Percentiles rank a stretch among this genome's conserved stretches.
phyloP scores from a whole-genome alignment of 2,797 vertebrate species.

The Ambastaia sidthimunki region DNA sequence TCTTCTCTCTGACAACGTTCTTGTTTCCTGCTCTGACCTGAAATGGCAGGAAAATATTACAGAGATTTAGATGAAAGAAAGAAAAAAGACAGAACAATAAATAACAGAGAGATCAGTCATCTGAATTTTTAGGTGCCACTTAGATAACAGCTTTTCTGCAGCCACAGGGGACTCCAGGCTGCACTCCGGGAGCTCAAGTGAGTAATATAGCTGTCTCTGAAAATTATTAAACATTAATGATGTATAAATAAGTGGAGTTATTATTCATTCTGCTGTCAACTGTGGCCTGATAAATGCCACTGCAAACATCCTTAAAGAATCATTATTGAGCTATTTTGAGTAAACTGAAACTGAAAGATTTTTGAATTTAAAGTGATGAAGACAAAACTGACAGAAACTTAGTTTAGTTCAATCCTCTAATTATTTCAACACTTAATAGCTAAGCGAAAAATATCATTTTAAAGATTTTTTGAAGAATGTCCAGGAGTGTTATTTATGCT shows the following conservation, averaged over 20 bases:
- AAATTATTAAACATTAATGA: conserved; percentile 48
- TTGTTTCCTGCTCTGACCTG: conserved; percentile 42
- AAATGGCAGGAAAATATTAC: not conserved
- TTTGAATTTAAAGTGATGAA: not conserved
- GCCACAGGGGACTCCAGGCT: conserved; percentile 1
- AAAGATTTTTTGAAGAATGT: not conserved
- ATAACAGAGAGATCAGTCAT: conserved; percentile 6
- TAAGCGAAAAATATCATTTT: not conserved
- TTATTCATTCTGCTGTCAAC: conserved; percentile 45
- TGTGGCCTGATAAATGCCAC: conserved; percentile 43
- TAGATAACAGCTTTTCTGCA: not conserved
- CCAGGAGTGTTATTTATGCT: not conserved
- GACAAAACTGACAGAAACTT: conserved; percentile 2
- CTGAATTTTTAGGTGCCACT: conserved; percentile 12
- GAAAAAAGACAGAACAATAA: conserved; percentile 6
- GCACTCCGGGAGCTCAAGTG: conserved; percentile 24
- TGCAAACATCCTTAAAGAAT: conserved; percentile 45
- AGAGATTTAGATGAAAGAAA: conserved; percentile 4
- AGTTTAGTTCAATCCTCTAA: conserved; percentile 1
- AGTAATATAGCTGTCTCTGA: conserved; percentile 35
- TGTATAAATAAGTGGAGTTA: conserved; percentile 37
- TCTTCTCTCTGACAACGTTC: conserved; percentile 86
- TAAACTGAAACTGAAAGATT: conserved; percentile 23
- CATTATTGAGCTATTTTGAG: conserved; percentile 46
- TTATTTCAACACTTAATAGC: not conserved